Evolutionary conservation across 2,113 vertebrate species (phyloP).

Genomic region (Ondatra zibethicus): DNA sequence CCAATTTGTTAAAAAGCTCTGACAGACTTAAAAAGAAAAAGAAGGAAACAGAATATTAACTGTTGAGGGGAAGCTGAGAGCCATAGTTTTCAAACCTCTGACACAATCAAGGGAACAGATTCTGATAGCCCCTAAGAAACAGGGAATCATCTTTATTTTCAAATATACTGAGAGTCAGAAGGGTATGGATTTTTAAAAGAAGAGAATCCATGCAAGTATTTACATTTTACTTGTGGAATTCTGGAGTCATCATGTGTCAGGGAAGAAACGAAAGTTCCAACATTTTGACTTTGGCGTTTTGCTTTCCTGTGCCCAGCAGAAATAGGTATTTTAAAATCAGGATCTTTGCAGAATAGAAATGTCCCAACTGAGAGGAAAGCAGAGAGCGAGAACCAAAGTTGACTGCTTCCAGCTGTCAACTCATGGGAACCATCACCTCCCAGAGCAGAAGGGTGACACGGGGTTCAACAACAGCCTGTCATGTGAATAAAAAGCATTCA

Average conservation of each 20-base stretch:
- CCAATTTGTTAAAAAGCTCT: conserved; percentile 71
- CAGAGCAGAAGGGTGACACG: not conserved
- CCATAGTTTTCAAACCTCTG: conserved; percentile 84
- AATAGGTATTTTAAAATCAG: conserved; percentile 21
- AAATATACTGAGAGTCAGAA: conserved; percentile 74
- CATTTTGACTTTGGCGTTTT: conserved; percentile 36
- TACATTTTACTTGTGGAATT: conserved; percentile 56
- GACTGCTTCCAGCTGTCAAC: not conserved
- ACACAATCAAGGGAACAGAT: conserved; percentile 82
- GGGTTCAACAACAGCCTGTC: not conserved
- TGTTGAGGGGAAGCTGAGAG: conserved; percentile 76
- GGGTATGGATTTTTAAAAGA: conserved; percentile 69
- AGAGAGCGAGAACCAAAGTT: not conserved
- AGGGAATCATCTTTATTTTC: conserved; percentile 80
- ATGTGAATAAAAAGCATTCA: not conserved
- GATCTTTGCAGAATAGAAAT: not conserved
- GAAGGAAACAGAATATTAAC: conserved; percentile 84
- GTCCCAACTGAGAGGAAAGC: not conserved
- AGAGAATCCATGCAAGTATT: conserved; percentile 57
- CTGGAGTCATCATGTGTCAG: not conserved
- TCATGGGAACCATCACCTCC: not conserved
- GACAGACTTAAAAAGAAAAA: conserved; percentile 78
- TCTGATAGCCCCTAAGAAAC: conserved; percentile 75
- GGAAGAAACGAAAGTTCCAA: not conserved
- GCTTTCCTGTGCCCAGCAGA: not conserved